phyloP scores from a whole-genome alignment of 1,140 invertebrate species.

The Ptiloglossa arizonensis region DNA sequence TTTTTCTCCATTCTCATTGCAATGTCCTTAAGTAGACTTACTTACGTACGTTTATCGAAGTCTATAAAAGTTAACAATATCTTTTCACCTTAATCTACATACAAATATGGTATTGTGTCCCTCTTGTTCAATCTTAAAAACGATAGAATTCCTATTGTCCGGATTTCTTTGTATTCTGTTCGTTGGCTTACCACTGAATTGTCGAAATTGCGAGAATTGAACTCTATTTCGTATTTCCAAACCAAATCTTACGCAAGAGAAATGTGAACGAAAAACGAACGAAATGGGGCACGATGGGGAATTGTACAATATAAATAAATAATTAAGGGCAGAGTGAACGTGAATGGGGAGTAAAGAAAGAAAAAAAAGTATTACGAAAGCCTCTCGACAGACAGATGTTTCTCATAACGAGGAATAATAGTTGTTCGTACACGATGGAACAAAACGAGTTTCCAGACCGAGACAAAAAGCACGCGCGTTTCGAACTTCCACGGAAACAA shows the following conservation, averaged over 20 bases:
- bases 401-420: slow-evolving; percentile 39
- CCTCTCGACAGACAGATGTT: slow-evolving; percentile 1
- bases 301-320: neutral
- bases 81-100: too few species aligned
- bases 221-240: neutral
- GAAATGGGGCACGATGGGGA: too few species aligned
- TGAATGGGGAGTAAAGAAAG: fast-evolving
- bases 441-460: slow-evolving; percentile 10
- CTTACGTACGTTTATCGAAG: too few species aligned
- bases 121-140: too few species aligned
- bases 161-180: too few species aligned
- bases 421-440: neutral
- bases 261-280: too few species aligned
- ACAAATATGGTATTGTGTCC: too few species aligned
- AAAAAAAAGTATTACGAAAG: neutral
- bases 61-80: too few species aligned
- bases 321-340: neutral
- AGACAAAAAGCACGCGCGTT: slow-evolving; percentile 23
- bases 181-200: too few species aligned
- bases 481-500: slow-evolving; percentile 38
- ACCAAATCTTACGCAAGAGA: neutral
- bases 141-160: too few species aligned
- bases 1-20: too few species aligned
- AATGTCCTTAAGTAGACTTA: too few species aligned
- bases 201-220: neutral